Percentiles rank a stretch among this genome's conserved stretches.
These are phyloP conservation scores for Xerus inauris DNA, from an alignment of 2,113 vertebrate genomes.

Conservation along the genomic window DNA sequence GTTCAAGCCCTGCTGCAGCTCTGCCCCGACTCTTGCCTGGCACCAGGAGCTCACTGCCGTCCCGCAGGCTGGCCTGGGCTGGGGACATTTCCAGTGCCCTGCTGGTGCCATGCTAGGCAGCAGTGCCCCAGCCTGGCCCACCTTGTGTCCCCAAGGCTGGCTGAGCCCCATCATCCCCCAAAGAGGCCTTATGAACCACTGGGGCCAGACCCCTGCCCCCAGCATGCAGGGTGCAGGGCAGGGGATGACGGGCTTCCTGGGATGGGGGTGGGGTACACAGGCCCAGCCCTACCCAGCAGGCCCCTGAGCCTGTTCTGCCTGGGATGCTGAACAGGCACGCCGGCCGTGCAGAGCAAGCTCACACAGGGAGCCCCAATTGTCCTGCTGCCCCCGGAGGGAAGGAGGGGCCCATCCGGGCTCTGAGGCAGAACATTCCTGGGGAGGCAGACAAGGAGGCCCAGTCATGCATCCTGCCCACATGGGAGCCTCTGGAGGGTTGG, in stretches of 20 bases:
- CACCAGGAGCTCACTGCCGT: rapidly evolving
- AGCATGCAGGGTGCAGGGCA: not conserved
- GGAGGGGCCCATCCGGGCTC: not conserved
- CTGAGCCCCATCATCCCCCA: not conserved
- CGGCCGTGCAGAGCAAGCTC: not conserved
- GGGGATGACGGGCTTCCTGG: not conserved
- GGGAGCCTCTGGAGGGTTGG: rapidly evolving
- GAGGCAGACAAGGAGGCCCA: not conserved
- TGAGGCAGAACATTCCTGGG: not conserved
- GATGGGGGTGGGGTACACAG: not conserved
- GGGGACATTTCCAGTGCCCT: not conserved
- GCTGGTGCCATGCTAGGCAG: not conserved
- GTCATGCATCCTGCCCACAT: rapidly evolving
- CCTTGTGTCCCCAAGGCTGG: not conserved
- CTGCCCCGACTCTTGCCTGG: not conserved
- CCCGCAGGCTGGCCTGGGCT: rapidly evolving
- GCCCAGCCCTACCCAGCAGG: not conserved
- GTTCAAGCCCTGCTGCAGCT: rapidly evolving
- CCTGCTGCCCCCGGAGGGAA: not conserved
- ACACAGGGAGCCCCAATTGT: not conserved
- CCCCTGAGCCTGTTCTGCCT: not conserved
- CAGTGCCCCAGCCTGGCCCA: not conserved
- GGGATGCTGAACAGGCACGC: not conserved
- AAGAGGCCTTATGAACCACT: not conserved
- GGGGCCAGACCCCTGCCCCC: not conserved